Percentiles rank a stretch among this genome's conserved stretches.
Conservation (phyloP, 2,797 vertebrate genomes). For the Alosa sapidissima region DNA sequence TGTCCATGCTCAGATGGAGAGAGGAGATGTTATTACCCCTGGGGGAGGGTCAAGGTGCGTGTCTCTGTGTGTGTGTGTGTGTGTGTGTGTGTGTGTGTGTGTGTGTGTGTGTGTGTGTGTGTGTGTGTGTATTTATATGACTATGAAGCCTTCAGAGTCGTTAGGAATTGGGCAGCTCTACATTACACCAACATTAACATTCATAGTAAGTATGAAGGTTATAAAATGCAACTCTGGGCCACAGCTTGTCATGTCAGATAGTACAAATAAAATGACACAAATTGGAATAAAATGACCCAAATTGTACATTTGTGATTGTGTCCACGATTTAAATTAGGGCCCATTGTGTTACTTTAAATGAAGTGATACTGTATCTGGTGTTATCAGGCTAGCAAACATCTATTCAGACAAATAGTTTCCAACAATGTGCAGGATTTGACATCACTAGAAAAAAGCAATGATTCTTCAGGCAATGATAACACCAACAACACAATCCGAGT, state of each 20-base stretch:
- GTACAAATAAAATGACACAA: not conserved
- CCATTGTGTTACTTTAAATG: too few species aligned
- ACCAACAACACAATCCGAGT: too few species aligned
- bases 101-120: not conserved
- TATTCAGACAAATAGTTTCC: too few species aligned
- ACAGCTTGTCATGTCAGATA: too few species aligned
- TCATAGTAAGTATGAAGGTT: not conserved
- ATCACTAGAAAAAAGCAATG: too few species aligned
- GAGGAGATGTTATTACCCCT: not conserved
- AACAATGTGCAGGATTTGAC: too few species aligned
- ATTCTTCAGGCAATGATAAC: too few species aligned
- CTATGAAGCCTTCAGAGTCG: not conserved
- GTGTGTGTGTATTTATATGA: not conserved
- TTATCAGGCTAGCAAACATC: too few species aligned
- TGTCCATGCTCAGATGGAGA: slow-evolving; percentile 11
- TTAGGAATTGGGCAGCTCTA: not conserved
- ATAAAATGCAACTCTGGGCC: not conserved
- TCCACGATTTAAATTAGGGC: too few species aligned
- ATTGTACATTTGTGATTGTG: too few species aligned
- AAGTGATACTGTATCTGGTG: too few species aligned
- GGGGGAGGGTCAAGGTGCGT: not conserved
- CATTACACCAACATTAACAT: not conserved
- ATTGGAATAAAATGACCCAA: not conserved
- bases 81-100: not conserved
- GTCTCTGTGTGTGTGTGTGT: not conserved